Base-by-base conservation (phyloP, 1,140 invertebrate genomes). In the Pseudomyrmex flavicornis region DNA sequence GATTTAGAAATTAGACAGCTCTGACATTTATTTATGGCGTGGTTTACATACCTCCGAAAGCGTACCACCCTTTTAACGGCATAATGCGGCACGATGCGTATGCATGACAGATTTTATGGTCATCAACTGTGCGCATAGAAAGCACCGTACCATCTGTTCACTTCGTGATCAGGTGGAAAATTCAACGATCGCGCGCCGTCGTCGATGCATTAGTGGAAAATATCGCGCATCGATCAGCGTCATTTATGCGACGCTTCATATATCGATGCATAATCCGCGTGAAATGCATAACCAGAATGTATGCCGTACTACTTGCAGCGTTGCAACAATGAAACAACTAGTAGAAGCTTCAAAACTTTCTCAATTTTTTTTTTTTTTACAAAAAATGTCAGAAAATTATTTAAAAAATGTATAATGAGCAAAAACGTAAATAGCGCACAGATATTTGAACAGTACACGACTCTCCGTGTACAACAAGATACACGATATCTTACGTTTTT, bases 101-200 rank as follows among this genome's bases (percentile, higher is more conserved):
- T 82, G 79, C 79, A 82, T 70, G 85, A 83, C 86, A 83, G 84
- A 83, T 85, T 88, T 88, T 84, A 88, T 88, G 84, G 82, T 58
- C 26, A 75, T 73, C 61, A 65, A 54, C 2, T 48, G 58, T 66
- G 58, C 74, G 70, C 70, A 88, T 86, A 87, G 84, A 86, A 84
- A 83, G 82, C 50, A 26, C 65, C 48, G 59, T 62, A 62, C 88
- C 88, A 89, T 89, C 86, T 89, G 88, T 89, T 74, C 20, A 75
- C 68, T 58, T 54, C 52, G 63, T 65, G 77, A 66, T 88, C 86
- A 89, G 88, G 88, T 89, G 88, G 88, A 89, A 89, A 89, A 89
- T 89, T 85, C 59, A 70, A 59, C 58, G 63, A 68, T 82, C 59
- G 35, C 35, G 35, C 35, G 5, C 35, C 35, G 85, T 82, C 73